Percentiles rank a stretch among this genome's conserved stretches.
Conservation (phyloP, 2,888 invertebrate genomes). For the Trilocha varians region DNA sequence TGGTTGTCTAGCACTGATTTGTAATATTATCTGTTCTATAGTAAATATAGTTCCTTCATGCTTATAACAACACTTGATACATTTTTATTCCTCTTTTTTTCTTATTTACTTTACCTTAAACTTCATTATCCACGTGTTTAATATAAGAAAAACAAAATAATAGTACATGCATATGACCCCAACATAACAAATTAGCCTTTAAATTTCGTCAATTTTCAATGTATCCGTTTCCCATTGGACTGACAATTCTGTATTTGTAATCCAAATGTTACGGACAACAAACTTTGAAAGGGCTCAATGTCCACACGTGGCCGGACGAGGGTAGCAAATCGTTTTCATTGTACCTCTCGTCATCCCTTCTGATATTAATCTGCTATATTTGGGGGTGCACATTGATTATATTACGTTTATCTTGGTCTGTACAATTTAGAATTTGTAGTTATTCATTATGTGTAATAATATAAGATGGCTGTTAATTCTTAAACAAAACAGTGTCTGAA, state of each 20-base stretch:
- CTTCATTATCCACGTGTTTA: too few species aligned
- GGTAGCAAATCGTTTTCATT: conserved; percentile 28
- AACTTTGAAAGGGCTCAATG: conserved; percentile 13
- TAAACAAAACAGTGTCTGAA: too few species aligned
- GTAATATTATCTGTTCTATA: neutral
- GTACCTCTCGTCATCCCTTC: conserved; percentile 15
- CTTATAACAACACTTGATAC: too few species aligned
- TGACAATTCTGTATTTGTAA: neutral
- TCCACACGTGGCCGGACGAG: conserved; percentile 28
- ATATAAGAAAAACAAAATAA: too few species aligned
- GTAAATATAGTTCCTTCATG: too few species aligned
- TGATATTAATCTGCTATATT: neutral
- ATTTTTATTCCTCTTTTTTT: too few species aligned
- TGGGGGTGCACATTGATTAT: neutral
- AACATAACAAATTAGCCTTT: too few species aligned
- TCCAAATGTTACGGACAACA: conserved; percentile 5
- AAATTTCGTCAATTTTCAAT: neutral
- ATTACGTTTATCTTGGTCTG: neutral
- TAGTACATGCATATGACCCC: too few species aligned
- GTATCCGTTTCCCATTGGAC: neutral
- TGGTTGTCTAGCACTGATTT: neutral
- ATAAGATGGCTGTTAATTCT: too few species aligned
- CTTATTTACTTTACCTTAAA: too few species aligned
- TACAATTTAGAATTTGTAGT: neutral
- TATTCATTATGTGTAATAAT: too few species aligned